Evolutionary conservation across 2,888 invertebrate genomes (phyloP).

Genomic region (Neocrepidodera transversa): DNA sequence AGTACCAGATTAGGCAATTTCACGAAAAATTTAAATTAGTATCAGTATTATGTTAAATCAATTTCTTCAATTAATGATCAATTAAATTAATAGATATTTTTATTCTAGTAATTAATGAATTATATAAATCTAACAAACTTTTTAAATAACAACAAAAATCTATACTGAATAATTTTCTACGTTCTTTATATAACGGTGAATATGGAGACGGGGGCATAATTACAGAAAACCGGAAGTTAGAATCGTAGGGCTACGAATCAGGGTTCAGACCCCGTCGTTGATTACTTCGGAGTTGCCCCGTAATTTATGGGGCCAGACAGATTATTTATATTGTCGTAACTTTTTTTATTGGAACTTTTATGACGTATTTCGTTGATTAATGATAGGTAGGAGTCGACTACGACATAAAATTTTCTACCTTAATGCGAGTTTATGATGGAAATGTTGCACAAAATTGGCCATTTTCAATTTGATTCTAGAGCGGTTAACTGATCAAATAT

Average conservation of each 20-base stretch:
- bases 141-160: no score
- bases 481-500: no score
- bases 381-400: conserved; percentile 19
- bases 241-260: conserved; percentile 1
- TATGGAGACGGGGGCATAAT: background rate
- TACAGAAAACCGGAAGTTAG: conserved; percentile 8
- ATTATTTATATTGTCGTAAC: conserved; percentile 46
- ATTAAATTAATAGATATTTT: no score
- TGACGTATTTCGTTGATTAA: conserved; percentile 41
- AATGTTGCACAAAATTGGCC: conserved; percentile 14
- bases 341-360: conserved; percentile 46
- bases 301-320: conserved; percentile 46
- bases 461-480: no score
- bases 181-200: background rate
- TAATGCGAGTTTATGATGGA: conserved; percentile 8
- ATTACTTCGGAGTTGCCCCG: conserved; percentile 41
- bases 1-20: background rate
- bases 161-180: background rate
- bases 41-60: no score
- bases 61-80: no score
- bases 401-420: conserved; percentile 16
- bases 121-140: no score
- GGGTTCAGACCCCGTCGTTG: conserved; percentile 30
- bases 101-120: no score
- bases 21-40: no score